phyloP scores from a whole-genome alignment of 2,888 invertebrate species.

The Petrolisthes cinctipes region DNA sequence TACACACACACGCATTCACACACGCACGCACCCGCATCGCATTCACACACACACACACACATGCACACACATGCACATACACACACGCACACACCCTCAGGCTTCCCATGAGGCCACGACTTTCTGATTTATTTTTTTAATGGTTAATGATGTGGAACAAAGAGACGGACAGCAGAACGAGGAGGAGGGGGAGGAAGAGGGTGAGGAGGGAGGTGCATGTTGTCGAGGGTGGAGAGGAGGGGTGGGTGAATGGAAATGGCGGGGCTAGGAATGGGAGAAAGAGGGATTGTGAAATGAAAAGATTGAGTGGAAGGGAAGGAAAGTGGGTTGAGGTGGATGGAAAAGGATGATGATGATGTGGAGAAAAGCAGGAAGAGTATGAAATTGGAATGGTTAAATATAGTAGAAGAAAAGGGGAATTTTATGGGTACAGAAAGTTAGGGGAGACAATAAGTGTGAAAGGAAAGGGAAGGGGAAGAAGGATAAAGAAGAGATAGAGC shows the following conservation, averaged over 20 bases:
- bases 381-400: background rate
- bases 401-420: background rate
- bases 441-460: background rate
- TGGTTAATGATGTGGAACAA: conserved; percentile 15
- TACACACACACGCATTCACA: background rate
- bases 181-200: background rate
- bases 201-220: too few relatives aligned
- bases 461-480: too few relatives aligned
- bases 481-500: background rate
- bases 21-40: background rate
- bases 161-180: conserved; percentile 2
- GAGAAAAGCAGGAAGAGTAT: background rate
- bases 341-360: background rate
- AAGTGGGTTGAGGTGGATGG: background rate
- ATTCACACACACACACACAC: background rate
- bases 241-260: background rate
- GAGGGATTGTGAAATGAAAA: too few relatives aligned
- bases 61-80: background rate
- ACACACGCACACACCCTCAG: background rate
- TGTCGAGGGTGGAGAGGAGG: background rate
- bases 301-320: background rate
- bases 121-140: conserved; percentile 14
- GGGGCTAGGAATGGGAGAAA: too few relatives aligned
- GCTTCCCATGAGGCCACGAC: conserved; percentile 1
- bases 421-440: too few relatives aligned